These are phyloP conservation scores for Papilio protenor DNA, from an alignment of 2,888 invertebrate genomes.

Conservation along the genomic window DNA sequence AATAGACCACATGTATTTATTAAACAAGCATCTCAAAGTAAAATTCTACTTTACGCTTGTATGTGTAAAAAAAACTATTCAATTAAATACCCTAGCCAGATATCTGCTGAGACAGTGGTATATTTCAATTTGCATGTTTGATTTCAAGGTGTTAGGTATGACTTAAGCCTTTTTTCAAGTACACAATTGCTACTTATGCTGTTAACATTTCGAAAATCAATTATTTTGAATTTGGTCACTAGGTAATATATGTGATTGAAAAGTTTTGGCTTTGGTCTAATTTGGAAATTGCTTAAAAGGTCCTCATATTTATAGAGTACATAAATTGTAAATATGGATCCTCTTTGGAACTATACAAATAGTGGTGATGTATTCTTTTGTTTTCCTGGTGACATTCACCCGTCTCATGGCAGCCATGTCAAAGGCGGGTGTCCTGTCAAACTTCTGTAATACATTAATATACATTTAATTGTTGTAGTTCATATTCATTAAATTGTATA, in stretches of 20 bases:
- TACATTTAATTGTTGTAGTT: conserved; percentile 22
- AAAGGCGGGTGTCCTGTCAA: conserved; percentile 38
- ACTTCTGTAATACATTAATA: conserved; percentile 32
- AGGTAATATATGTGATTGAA: too few species aligned
- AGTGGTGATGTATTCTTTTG: conserved; percentile 24
- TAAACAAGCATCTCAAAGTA: not conserved
- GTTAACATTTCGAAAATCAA: too few species aligned
- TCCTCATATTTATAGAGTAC: not conserved
- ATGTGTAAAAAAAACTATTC: not conserved
- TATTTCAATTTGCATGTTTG: not conserved
- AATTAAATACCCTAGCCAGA: not conserved
- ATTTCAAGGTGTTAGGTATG: not conserved
- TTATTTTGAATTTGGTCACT: too few species aligned
- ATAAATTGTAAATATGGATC: not conserved
- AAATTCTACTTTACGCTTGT: not conserved
- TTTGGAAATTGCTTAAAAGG: not conserved
- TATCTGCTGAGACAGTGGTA: not conserved
- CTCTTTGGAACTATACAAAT: conserved; percentile 38
- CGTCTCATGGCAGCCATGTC: conserved; percentile 41
- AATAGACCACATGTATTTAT: not conserved
- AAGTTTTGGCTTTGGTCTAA: not conserved
- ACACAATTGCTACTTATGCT: not conserved
- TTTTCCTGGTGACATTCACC: conserved; percentile 37
- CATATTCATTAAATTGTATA: conserved; percentile 23
- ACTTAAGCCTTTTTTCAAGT: not conserved